phyloP scores from a whole-genome alignment of 2,888 invertebrate genomes.

The Nycteola revayana region DNA sequence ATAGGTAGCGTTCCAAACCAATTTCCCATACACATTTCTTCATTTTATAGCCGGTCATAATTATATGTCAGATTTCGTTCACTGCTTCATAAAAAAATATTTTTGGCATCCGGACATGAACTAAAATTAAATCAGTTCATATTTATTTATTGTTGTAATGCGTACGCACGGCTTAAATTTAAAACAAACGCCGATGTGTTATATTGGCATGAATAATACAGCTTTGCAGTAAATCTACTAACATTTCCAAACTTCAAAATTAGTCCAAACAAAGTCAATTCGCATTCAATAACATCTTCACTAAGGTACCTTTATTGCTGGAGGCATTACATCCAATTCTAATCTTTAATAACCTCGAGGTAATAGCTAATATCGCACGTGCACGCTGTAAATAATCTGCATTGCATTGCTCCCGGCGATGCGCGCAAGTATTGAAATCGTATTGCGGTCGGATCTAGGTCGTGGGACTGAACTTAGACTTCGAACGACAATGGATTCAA shows the following conservation, averaged over 20 bases:
- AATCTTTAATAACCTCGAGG: slow-evolving; percentile 29
- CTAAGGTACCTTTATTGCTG: slow-evolving; percentile 13
- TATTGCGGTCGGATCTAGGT: slow-evolving; percentile 58
- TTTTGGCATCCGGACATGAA: too few species aligned
- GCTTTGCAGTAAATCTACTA: too few species aligned
- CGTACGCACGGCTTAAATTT: too few species aligned
- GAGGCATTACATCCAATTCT: slow-evolving; percentile 27
- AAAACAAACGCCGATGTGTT: too few species aligned
- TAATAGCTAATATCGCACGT: slow-evolving; percentile 42
- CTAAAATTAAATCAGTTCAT: too few species aligned
- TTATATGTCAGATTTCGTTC: too few species aligned
- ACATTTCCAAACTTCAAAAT: too few species aligned
- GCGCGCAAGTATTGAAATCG: slow-evolving; percentile 52
- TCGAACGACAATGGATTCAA: slow-evolving; percentile 57
- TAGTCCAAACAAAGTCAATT: slow-evolving; percentile 29
- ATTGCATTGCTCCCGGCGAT: slow-evolving; percentile 53
- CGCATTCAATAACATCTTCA: slow-evolving; percentile 40
- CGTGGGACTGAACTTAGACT: slow-evolving; percentile 54
- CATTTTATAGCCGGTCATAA: too few species aligned
- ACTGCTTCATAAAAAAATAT: too few species aligned
- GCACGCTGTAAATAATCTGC: slow-evolving; percentile 42
- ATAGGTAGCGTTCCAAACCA: slow-evolving; percentile 26
- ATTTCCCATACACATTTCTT: slow-evolving; percentile 21
- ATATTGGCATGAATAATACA: too few species aligned
- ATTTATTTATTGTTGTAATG: too few species aligned